Conservation (phyloP, 2,888 invertebrate species). For the Idaea biselata region DNA sequence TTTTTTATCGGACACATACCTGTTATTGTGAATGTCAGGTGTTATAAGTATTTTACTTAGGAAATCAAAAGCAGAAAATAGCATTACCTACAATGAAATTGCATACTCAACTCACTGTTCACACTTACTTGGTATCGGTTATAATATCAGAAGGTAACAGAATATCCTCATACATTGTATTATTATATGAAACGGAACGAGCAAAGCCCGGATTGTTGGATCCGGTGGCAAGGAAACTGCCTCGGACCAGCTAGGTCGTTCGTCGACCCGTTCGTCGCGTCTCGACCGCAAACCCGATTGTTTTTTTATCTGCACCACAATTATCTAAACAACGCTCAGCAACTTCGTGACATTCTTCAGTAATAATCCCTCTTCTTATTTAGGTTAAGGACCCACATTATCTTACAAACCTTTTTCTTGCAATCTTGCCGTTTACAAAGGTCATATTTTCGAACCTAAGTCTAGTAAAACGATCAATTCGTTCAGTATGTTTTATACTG, state of each 20-base stretch:
- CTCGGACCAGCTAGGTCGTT: constrained; percentile 73
- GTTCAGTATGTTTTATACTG: neutral
- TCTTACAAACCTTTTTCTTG: constrained; percentile 47
- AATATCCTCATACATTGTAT: neutral
- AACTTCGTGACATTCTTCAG: constrained; percentile 77
- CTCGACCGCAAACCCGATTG: constrained; percentile 63
- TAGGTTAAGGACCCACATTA: constrained; percentile 68
- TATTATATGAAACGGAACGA: constrained; percentile 4
- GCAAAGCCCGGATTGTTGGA: constrained; percentile 33
- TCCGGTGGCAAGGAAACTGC: constrained; percentile 43
- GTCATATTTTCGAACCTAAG: too few species aligned
- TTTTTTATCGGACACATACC: neutral
- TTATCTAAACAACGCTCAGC: constrained; percentile 71
- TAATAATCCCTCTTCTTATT: constrained; percentile 64
- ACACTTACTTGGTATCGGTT: too few species aligned
- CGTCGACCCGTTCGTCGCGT: constrained; percentile 59
- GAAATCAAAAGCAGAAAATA: neutral
- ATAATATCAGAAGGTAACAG: neutral
- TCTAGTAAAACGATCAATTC: too few species aligned
- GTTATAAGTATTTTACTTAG: neutral
- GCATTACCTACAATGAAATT: too few species aligned
- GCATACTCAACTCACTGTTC: too few species aligned
- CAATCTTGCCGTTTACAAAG: constrained; percentile 15
- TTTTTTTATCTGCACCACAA: constrained; percentile 62
- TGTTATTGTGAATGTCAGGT: neutral